Evolutionary conservation across 2,888 invertebrate genomes (phyloP).

Genomic region (Apomyelois bistriatella): DNA sequence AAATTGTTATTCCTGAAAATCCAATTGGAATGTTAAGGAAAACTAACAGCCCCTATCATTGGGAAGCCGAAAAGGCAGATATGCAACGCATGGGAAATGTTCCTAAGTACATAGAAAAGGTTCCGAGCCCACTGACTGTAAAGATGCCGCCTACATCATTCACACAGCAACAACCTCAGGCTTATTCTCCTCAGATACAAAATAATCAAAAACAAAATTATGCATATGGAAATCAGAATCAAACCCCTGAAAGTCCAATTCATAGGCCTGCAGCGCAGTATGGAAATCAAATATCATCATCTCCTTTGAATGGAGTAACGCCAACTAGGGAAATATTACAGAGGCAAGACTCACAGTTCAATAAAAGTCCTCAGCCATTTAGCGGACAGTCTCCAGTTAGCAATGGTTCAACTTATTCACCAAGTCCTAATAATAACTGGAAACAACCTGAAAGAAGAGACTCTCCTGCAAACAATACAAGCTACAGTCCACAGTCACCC

Average conservation of each 20-base stretch:
- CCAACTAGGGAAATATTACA: conserved; percentile 64
- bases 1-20: conserved; percentile 87
- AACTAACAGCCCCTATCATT: conserved; percentile 84
- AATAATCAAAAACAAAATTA: conserved; percentile 46
- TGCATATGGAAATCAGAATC: conserved; percentile 47
- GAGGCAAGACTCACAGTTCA: conserved; percentile 74
- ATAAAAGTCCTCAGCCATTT: conserved; percentile 73
- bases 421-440: conserved; percentile 70
- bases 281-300: conserved; percentile 56
- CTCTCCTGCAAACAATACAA: conserved; percentile 48
- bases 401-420: conserved; percentile 59
- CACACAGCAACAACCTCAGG: conserved; percentile 65
- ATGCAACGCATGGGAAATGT: conserved; percentile 69
- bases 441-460: conserved; percentile 69
- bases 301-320: conserved; percentile 54
- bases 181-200: conserved; percentile 51
- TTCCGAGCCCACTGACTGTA: conserved; percentile 69
- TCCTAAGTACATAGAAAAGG: conserved; percentile 70
- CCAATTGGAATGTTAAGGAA: conserved; percentile 85
- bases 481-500: conserved; percentile 49
- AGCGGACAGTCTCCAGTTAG: conserved; percentile 52
- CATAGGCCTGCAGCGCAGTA: conserved; percentile 74
- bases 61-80: conserved; percentile 81
- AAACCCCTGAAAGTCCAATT: conserved; percentile 65
- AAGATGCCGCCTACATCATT: conserved; percentile 64